Percentiles rank a stretch among this genome's conserved stretches.
These are phyloP conservation scores for Diloba caeruleocephala DNA, from an alignment of 2,888 invertebrate genomes.

Conservation along the genomic window DNA sequence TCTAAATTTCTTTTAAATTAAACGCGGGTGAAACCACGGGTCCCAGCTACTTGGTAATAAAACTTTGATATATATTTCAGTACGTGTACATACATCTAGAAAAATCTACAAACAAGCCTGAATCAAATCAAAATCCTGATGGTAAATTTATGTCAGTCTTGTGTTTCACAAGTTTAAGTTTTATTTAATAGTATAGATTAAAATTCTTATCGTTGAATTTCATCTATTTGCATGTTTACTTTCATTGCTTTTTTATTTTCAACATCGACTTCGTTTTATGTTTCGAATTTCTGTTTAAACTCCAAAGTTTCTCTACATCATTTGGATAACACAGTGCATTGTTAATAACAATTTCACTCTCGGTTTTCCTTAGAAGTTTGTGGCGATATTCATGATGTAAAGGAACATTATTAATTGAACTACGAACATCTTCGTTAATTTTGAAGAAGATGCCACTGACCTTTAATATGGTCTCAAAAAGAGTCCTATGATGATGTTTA, in stretches of 20 bases:
- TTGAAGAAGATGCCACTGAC: background rate
- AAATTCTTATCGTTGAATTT: background rate
- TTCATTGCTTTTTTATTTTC: slow-evolving; percentile 8
- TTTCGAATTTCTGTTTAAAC: no score
- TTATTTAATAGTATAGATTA: no score
- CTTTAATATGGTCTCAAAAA: slow-evolving; percentile 13
- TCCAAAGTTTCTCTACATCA: slow-evolving; percentile 42
- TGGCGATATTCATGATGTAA: slow-evolving; percentile 43
- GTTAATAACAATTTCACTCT: slow-evolving; percentile 44
- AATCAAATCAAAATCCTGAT: no score
- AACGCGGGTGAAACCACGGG: no score
- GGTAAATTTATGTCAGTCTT: no score
- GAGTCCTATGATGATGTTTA: slow-evolving; percentile 43
- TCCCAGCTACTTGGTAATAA: no score
- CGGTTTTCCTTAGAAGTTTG: slow-evolving; percentile 16
- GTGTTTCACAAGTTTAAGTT: no score
- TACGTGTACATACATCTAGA: no score
- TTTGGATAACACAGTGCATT: slow-evolving; percentile 44
- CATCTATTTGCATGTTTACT: background rate
- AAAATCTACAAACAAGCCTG: no score
- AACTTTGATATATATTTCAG: no score
- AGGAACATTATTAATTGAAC: slow-evolving; percentile 48
- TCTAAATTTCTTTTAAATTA: no score
- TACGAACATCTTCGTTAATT: slow-evolving; percentile 28
- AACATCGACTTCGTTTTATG: no score